Base-by-base conservation (phyloP, 2,797 vertebrate species). In the Anisognathus igniventris region DNA sequence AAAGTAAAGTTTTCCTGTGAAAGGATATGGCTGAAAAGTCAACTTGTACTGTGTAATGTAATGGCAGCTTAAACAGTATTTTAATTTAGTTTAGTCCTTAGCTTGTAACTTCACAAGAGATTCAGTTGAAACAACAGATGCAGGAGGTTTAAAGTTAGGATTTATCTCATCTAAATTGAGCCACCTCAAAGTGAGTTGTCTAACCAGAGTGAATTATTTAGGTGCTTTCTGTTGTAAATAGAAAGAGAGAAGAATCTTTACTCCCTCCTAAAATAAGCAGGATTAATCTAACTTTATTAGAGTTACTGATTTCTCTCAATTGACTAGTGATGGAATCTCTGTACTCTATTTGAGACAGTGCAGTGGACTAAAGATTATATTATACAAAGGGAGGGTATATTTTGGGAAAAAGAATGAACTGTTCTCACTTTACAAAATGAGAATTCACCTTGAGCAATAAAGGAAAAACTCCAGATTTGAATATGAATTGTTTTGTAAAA, bases 201-300 rank as follows among this genome's bases (percentile, higher is more conserved):
- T 89, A 62, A 86, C 75, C 42, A 25, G 40, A 86, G 31, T 91
- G 47, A 94, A 93, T 73, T 89, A 88, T 91, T 81, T 81, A 91
- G n/a, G 30, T 14, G 4, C 4, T 86, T 5, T 58, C 35, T 70
- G 9, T 68, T 14, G 2, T 66, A 85, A 89, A 54, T 12, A 14
- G 44, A 79, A 85, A 58, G 42, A 75, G 20, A 83, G 35, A 73
- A 42, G 28, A 27, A 70, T 76, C 14, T 88, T 75, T 66, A 28
- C 10, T 65, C 6, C 13, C 70, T 90, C 44, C 51, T 62, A 92
- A 85, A 92, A 76, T 70, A 91, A 87, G 64, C 19, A 75, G 31
- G 40, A 91, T 70, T 88, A 78, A 75, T 90, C 50, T 78, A 75
- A 83, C 28, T 75, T 92, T 84, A 61, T 70, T 73, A 54, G 22